phyloP scores from a whole-genome alignment of 2,113 vertebrate species.

The Vulpes vulpes region DNA sequence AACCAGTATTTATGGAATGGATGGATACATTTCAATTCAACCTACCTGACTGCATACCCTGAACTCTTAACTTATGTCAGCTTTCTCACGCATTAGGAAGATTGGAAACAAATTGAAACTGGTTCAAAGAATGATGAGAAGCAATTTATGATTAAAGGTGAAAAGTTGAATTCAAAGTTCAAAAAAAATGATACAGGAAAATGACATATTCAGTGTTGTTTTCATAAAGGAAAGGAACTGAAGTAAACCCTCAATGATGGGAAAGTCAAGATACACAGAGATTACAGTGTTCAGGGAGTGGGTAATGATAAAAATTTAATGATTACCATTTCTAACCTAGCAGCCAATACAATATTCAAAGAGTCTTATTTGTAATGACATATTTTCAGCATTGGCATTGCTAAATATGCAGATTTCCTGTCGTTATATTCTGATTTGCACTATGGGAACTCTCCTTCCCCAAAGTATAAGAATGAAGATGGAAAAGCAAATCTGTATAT shows the following conservation, averaged over 20 bases:
- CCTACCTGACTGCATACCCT: neutral
- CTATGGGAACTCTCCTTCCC: neutral
- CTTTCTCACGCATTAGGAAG: neutral
- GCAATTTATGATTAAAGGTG: neutral
- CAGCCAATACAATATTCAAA: neutral
- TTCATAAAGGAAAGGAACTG: neutral
- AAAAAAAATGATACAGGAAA: neutral
- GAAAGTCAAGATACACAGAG: neutral
- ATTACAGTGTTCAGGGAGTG: neutral
- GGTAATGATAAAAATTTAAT: neutral
- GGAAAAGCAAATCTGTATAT: neutral
- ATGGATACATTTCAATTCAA: neutral
- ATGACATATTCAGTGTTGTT: neutral
- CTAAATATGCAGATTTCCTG: neutral
- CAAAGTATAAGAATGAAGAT: slow-evolving; percentile 25
- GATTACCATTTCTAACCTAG: neutral
- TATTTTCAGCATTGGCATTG: neutral
- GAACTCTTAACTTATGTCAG: neutral
- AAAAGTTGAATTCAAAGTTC: neutral
- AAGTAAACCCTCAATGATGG: neutral
- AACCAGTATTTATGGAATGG: neutral
- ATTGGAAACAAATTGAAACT: neutral
- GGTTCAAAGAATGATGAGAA: neutral
- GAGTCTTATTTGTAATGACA: neutral
- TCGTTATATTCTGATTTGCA: neutral